Base-by-base conservation (phyloP, 2,888 invertebrate species). In the Capitulum mitella region DNA sequence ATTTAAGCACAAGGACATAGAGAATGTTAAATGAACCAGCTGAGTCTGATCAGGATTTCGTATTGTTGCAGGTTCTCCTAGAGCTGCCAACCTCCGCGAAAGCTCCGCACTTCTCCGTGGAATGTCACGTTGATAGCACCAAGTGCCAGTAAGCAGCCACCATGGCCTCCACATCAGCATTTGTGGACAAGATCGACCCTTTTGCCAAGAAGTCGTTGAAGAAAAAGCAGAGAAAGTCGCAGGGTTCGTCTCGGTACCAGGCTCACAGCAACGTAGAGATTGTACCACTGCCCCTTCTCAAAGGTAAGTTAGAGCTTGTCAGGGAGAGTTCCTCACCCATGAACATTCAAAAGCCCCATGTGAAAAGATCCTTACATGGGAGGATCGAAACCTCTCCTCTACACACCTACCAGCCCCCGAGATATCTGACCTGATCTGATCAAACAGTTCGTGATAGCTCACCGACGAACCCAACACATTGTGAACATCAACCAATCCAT, bases 151-250 rank as follows among this genome's bases (percentile, higher is more conserved):
- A 26, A 48, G 54, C 77, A 29, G 54, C 51, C 32, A 34, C 22
- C 40, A 58, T 77, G 78, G 46, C 74, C 32, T 76, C 77, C 58
- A 74, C 75, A 40, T 46, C 77, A 32, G 80, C 94, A 87, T 95
- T 97, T 90, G 97, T 97, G 89, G 98, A 98, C 91, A 94, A 97
- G 89, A 98, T 98, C 90, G 98, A 98, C 90, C 98, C 98, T 85
- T 98, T 98, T 89, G 94, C 95, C 84, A 98, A 98, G 90, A 92
- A 97, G 87, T 97, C 98, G 85, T 89, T 97, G 85, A 96, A 97
- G 90, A 96, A 98, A 90, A 97, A 98, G 89, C 95, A 95, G 86
- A 97, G 96, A 90, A 95, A 96, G 89, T 97, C 97, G 86, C 98
- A 98, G 89, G 98, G 98, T 85, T 98, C 98, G 84, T 98, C 98